Percentiles rank a stretch among this genome's conserved stretches.
Evolutionary conservation across 2,113 vertebrate genomes (phyloP).

Genomic region (Salminus brasiliensis): DNA sequence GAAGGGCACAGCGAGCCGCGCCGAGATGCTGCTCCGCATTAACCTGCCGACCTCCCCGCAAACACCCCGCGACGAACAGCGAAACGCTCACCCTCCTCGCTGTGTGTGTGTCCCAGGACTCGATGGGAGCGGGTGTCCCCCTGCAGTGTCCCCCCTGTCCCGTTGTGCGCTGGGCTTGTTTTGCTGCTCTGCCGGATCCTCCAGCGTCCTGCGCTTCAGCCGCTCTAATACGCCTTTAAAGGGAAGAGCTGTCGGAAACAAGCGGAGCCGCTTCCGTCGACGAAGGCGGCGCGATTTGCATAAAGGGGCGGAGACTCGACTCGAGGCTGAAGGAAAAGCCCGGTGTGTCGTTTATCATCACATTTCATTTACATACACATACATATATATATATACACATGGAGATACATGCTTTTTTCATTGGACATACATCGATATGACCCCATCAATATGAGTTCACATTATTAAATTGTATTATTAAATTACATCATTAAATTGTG

Average conservation of each 20-base stretch:
- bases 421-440: not conserved
- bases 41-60: not conserved
- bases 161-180: constrained; percentile 27
- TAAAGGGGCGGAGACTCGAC: constrained; percentile 57
- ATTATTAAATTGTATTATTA: too few species aligned
- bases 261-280: constrained; percentile 62
- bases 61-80: not conserved
- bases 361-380: not conserved
- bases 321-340: constrained; percentile 49
- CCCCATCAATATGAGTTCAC: too few species aligned
- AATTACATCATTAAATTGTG: too few species aligned
- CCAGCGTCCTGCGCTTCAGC: constrained; percentile 52
- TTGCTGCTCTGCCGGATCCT: constrained; percentile 41
- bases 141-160: not conserved
- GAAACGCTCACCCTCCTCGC: not conserved
- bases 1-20: too few species aligned
- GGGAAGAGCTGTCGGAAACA: constrained; percentile 62
- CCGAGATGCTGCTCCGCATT: not conserved
- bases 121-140: not conserved
- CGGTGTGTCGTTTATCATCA: not conserved
- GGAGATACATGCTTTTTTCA: not conserved
- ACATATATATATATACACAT: not conserved
- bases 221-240: constrained; percentile 62
- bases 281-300: constrained; percentile 48
- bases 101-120: not conserved